phyloP scores from a whole-genome alignment of 2,113 vertebrate species.

The Clarias gariepinus region DNA sequence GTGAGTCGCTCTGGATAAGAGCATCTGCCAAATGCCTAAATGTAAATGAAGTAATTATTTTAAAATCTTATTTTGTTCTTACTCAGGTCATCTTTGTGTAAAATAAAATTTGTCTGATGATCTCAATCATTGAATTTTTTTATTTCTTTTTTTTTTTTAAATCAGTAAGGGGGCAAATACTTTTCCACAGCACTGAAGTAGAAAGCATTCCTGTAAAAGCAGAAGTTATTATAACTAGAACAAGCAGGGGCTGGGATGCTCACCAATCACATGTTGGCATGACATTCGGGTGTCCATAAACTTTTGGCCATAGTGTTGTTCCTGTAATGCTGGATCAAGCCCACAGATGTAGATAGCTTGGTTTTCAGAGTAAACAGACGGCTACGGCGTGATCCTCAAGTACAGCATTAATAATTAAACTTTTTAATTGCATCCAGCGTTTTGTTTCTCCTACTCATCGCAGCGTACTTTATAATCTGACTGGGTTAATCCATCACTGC shows the following conservation, averaged over 20 bases:
- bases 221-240: no score
- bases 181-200: neutral
- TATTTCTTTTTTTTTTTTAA: no score
- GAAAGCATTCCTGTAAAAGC: neutral
- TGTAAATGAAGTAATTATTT: no score
- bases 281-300: neutral
- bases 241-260: neutral
- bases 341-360: neutral
- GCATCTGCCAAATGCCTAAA: no score
- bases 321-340: neutral
- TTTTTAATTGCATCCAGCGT: neutral
- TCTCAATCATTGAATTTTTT: no score
- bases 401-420: neutral
- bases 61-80: no score
- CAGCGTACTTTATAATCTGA: neutral
- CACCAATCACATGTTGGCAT: neutral
- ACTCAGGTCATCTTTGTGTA: no score
- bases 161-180: no score
- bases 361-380: neutral
- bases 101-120: no score
- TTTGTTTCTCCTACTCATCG: neutral
- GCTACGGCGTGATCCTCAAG: neutral
- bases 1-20: no score
- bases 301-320: neutral
- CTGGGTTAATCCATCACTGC: neutral